Evolutionary conservation across 1,140 invertebrate genomes (phyloP).

Genomic region (Drosophila lini): DNA sequence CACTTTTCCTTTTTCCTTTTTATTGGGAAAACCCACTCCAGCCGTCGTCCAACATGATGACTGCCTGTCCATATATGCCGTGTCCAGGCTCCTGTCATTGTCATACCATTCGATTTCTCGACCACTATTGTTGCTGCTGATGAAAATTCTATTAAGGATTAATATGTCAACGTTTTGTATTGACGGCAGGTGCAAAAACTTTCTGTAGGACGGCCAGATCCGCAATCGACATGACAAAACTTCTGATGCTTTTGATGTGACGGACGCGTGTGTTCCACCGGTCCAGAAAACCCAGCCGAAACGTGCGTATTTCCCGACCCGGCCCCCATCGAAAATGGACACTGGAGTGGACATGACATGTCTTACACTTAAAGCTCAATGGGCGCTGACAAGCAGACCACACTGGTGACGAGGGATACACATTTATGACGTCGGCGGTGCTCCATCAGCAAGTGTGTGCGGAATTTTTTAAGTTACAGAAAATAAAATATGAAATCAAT

Average conservation of each 20-base stretch:
- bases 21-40: background rate
- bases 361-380: conserved; percentile 76
- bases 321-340: conserved; percentile 28
- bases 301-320: conserved; percentile 2
- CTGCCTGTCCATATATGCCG: conserved; percentile 15
- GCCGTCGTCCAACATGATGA: background rate
- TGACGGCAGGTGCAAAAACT: conserved; percentile 65
- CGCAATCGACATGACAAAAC: conserved; percentile 70
- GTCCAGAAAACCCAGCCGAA: conserved; percentile 1
- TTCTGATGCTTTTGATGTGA: conserved; percentile 78
- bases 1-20: background rate
- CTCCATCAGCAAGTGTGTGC: conserved; percentile 24
- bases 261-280: conserved; percentile 55
- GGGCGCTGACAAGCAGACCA: conserved; percentile 58
- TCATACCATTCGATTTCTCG: conserved; percentile 31
- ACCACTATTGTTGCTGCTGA: conserved; percentile 45
- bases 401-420: conserved; percentile 70
- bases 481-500: conserved; percentile 51
- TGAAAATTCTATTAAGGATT: conserved; percentile 81
- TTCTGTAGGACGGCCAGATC: conserved; percentile 47
- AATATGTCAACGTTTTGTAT: conserved; percentile 74
- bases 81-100: conserved; percentile 38
- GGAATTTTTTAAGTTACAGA: conserved; percentile 56
- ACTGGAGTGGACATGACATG: conserved; percentile 71
- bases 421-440: conserved; percentile 1